Conservation (phyloP, 1,140 invertebrate species). For the Hyles euphorbiae region DNA sequence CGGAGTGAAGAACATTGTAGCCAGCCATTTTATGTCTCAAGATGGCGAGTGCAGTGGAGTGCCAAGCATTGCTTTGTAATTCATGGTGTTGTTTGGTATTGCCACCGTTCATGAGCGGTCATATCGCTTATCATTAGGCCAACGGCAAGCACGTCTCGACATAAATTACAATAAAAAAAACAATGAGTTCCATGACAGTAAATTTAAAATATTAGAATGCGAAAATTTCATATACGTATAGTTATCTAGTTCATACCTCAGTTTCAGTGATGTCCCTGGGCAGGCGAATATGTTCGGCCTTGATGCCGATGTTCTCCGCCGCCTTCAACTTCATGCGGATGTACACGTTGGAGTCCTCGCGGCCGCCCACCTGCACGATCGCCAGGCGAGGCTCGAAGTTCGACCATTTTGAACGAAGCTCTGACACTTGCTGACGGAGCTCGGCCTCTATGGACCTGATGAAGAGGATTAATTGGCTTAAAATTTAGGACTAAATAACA, state of each 20-base stretch:
- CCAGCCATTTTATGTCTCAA: no score
- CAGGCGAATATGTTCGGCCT: slow-evolving; percentile 88
- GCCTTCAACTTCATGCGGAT: slow-evolving; percentile 97
- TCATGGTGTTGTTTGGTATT: no score
- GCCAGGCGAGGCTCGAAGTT: slow-evolving; percentile 85
- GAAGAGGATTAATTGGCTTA: slow-evolving; percentile 12
- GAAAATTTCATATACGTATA: no score
- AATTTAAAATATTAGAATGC: no score
- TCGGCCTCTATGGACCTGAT: slow-evolving; percentile 84
- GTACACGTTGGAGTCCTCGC: slow-evolving; percentile 99
- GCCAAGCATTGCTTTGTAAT: no score
- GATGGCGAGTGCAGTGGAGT: no score
- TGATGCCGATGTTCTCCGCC: slow-evolving; percentile 93
- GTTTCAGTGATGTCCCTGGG: slow-evolving; percentile 88
- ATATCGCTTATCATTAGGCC: no score
- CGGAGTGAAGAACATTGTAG: no score
- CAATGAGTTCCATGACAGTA: no score
- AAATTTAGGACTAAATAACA: neutral
- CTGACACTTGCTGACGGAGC: slow-evolving; percentile 80
- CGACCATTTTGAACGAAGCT: slow-evolving; percentile 77
- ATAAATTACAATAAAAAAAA: no score
- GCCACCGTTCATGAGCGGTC: no score
- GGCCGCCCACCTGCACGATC: slow-evolving; percentile 93
- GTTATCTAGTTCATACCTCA: slow-evolving; percentile 77
- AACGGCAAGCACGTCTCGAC: no score